These are phyloP conservation scores for Catamblyrhynchus diadema DNA, from an alignment of 2,797 vertebrate genomes.

Conservation along the genomic window DNA sequence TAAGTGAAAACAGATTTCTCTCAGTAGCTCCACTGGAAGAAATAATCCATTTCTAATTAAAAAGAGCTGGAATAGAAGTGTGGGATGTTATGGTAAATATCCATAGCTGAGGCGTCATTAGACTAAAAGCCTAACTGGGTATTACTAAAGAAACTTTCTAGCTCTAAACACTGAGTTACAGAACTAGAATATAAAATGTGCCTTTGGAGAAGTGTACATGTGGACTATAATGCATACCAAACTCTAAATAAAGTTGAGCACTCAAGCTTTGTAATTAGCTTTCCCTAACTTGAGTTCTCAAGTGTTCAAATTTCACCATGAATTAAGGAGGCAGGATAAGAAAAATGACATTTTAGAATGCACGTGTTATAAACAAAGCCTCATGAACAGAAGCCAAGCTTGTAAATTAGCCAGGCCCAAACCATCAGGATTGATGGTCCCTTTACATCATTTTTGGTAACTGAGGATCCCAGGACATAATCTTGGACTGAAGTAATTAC, in stretches of 20 bases:
- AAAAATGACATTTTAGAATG: background rate
- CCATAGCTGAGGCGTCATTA: background rate
- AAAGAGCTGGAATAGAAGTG: background rate
- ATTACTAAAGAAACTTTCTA: background rate
- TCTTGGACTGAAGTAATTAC: background rate
- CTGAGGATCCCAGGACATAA: background rate
- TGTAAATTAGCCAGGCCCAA: background rate
- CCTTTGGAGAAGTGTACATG: background rate
- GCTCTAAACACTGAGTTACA: background rate
- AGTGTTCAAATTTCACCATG: background rate
- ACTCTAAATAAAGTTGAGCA: background rate
- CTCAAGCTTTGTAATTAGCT: background rate
- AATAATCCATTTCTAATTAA: background rate
- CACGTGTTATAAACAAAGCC: background rate
- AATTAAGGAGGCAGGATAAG: background rate
- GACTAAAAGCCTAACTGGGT: background rate
- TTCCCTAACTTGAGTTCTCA: background rate
- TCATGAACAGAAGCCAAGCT: background rate
- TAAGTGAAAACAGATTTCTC: conserved; percentile 6
- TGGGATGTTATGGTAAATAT: background rate
- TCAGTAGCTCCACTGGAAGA: background rate
- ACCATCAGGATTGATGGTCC: background rate
- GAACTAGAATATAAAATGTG: background rate
- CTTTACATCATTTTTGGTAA: background rate
- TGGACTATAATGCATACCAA: background rate